Evolutionary conservation across 2,113 vertebrate species (phyloP).

Genomic region (Oreochromis spilurus): DNA sequence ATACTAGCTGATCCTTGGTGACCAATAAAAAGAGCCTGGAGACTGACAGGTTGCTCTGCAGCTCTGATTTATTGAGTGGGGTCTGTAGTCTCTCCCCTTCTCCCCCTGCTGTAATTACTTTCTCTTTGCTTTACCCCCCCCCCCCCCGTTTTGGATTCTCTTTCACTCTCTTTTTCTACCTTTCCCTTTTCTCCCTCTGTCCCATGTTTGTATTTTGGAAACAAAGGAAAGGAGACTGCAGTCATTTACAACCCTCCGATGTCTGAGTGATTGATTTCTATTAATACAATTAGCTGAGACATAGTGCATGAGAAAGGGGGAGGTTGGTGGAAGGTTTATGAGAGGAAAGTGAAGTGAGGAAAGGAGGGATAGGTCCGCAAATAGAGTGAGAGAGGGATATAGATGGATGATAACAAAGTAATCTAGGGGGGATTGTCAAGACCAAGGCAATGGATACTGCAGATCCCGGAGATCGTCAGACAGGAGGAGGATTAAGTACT

Average conservation of each 20-base stretch:
- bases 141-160: background rate
- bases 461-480: constrained; percentile 22
- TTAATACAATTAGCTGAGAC: constrained; percentile 45
- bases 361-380: background rate
- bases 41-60: constrained; percentile 58
- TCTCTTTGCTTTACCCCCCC: background rate
- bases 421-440: constrained; percentile 36
- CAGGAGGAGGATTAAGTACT: constrained; percentile 35
- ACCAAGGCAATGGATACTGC: constrained; percentile 39
- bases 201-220: background rate
- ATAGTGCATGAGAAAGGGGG: background rate
- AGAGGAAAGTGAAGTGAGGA: background rate
- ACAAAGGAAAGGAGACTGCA: background rate
- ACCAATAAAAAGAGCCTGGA: constrained; percentile 66
- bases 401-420: constrained; percentile 54
- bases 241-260: constrained; percentile 36
- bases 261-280: constrained; percentile 28
- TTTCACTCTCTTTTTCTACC: background rate
- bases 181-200: background rate
- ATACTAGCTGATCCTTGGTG: constrained; percentile 65
- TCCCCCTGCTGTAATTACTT: constrained; percentile 54
- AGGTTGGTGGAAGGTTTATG: background rate
- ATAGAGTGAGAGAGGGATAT: constrained; percentile 19
- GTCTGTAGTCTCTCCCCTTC: constrained; percentile 20
- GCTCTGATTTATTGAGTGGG: constrained; percentile 65